These are phyloP conservation scores for Aleiodes sp. DNA, from an alignment of 1,140 invertebrate genomes.

Conservation along the genomic window DNA sequence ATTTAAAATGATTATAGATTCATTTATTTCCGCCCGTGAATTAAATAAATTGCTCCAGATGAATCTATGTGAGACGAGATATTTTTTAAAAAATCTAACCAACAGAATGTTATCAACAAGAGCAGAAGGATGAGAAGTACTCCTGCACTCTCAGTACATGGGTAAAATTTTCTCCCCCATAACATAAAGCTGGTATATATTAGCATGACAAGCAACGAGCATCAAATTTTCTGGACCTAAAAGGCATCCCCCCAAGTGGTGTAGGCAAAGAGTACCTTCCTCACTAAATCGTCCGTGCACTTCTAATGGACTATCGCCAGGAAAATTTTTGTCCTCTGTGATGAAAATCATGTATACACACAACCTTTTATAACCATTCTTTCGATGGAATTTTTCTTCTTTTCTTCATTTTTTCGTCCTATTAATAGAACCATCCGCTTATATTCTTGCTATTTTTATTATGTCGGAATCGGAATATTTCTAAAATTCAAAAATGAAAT, in stretches of 20 bases:
- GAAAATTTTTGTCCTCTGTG: conserved; percentile 52
- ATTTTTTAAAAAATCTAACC: too few relatives aligned
- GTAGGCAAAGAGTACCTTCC: conserved; percentile 43
- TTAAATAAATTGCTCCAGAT: too few relatives aligned
- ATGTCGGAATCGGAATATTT: too few relatives aligned
- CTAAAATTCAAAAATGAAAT: too few relatives aligned
- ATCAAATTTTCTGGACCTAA: conserved; percentile 62
- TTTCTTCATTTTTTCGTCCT: background rate
- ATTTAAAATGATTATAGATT: too few relatives aligned
- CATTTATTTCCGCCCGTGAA: too few relatives aligned
- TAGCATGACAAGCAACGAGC: conserved; percentile 63
- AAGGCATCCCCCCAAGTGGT: conserved; percentile 53
- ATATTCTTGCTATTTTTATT: too few relatives aligned
- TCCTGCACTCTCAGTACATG: background rate
- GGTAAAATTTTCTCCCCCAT: conserved; percentile 1
- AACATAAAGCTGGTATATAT: conserved; percentile 48
- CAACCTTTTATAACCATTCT: conserved; percentile 16
- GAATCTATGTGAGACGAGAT: too few relatives aligned
- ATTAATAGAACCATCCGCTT: background rate
- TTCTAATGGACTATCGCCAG: conserved; percentile 59
- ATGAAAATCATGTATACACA: conserved; percentile 25
- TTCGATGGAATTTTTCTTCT: conserved; percentile 16
- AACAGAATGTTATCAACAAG: too few relatives aligned
- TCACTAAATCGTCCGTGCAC: conserved; percentile 62
- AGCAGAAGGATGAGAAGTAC: too few relatives aligned